A percentile compares a stretch with the other conserved stretches of the same genome.
These are phyloP conservation scores for Plemyria rubiginata DNA, from an alignment of 2,888 invertebrate genomes.

Conservation along the genomic window DNA sequence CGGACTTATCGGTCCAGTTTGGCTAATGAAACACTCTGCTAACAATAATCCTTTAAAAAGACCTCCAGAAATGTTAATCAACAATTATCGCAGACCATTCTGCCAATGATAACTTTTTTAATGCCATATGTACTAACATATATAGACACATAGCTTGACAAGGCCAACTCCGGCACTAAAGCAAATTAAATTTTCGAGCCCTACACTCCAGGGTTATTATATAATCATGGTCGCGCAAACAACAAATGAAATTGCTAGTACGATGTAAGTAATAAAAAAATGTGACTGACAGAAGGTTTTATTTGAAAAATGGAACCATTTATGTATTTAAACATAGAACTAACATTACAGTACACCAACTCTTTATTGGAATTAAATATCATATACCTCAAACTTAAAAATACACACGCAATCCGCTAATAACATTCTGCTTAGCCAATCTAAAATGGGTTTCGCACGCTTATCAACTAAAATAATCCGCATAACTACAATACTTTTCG, in stretches of 20 bases:
- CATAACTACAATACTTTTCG: slow-evolving; percentile 5
- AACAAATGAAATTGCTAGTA: neutral
- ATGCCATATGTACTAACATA: no score
- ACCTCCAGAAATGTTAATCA: no score
- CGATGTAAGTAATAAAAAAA: neutral
- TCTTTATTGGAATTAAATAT: no score
- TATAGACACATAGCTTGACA: neutral
- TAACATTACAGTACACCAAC: no score
- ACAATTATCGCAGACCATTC: no score
- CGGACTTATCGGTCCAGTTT: no score
- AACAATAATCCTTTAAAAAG: no score
- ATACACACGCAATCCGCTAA: neutral
- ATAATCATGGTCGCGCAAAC: slow-evolving; percentile 2
- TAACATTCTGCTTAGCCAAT: neutral
- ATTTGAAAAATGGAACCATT: no score
- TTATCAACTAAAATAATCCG: neutral
- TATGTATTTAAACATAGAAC: no score
- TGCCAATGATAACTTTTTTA: neutral
- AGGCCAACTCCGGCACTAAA: slow-evolving; percentile 13
- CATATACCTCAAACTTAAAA: no score
- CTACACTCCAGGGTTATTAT: neutral
- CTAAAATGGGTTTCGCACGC: neutral
- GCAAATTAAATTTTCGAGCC: slow-evolving; percentile 3
- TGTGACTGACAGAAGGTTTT: no score
- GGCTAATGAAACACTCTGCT: no score